Percentiles rank a stretch among this genome's conserved stretches.
Conservation (phyloP, 2,113 vertebrate genomes). For the Cettia cetti region DNA sequence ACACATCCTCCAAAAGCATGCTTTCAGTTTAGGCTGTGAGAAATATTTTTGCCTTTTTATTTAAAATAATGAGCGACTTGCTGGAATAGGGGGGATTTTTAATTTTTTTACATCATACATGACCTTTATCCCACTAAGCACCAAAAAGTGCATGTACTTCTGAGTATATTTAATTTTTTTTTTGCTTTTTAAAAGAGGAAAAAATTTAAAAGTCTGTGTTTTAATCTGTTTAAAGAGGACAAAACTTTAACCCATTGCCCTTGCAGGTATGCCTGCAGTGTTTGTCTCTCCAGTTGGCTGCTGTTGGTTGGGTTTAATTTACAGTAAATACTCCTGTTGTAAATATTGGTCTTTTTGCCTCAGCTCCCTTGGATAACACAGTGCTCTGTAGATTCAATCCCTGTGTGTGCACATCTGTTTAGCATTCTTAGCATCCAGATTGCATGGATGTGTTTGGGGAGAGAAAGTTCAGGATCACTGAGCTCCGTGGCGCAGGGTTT, state of each 20-base stretch:
- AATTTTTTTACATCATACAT: neutral
- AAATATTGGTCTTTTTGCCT: neutral
- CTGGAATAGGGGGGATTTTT: neutral
- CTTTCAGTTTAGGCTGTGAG: neutral
- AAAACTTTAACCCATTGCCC: neutral
- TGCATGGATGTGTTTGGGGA: neutral
- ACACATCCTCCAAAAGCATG: neutral
- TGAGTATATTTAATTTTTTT: accelerated
- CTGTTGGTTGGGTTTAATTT: neutral
- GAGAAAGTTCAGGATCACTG: neutral
- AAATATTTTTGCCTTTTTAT: neutral
- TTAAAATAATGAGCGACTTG: neutral
- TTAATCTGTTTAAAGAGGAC: neutral
- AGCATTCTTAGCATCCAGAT: neutral
- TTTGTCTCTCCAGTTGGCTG: neutral
- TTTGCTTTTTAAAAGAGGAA: neutral
- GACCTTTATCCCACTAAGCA: neutral
- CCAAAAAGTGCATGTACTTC: neutral
- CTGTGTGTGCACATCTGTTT: neutral
- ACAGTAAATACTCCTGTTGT: neutral
- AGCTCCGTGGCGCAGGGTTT: neutral
- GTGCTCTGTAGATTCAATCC: neutral
- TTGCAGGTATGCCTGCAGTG: neutral
- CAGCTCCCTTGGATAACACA: neutral
- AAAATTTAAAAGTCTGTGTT: neutral